phyloP scores from a whole-genome alignment of 2,888 invertebrate species.

The Dryomyza anilis region DNA sequence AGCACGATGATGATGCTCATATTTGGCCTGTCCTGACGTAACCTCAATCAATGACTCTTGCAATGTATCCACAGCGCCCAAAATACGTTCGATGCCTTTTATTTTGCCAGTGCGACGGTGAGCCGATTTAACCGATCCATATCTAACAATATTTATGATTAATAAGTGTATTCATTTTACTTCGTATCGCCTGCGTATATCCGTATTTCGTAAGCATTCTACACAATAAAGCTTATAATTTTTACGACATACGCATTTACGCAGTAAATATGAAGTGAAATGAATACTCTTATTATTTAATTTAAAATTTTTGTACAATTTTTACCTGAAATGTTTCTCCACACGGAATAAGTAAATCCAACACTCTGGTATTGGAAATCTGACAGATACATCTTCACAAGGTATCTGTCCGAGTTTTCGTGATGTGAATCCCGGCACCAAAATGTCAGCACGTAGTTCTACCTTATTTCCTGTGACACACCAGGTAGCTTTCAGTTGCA shows the following conservation, averaged over 20 bases:
- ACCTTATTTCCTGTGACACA: constrained; percentile 88
- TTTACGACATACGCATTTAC: too few relatives aligned
- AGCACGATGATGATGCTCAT: constrained; percentile 96
- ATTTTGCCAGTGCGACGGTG: constrained; percentile 87
- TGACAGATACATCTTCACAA: constrained; percentile 95
- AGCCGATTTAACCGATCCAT: constrained; percentile 95
- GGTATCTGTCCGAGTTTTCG: constrained; percentile 94
- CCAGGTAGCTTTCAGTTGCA: constrained; percentile 91
- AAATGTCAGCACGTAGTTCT: constrained; percentile 91
- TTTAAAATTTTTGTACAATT: too few relatives aligned
- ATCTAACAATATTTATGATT: too few relatives aligned
- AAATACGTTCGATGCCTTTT: constrained; percentile 88
- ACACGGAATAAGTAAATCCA: constrained; percentile 99
- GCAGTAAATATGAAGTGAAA: too few relatives aligned
- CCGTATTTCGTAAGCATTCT: too few relatives aligned
- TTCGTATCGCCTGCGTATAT: too few relatives aligned
- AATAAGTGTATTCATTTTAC: too few relatives aligned
- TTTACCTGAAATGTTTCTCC: constrained; percentile 86
- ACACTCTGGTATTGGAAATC: constrained; percentile 97
- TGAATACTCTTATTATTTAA: too few relatives aligned
- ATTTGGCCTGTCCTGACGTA: constrained; percentile 96
- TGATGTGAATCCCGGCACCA: constrained; percentile 96
- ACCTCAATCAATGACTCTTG: constrained; percentile 94
- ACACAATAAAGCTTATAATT: too few relatives aligned
- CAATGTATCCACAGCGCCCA: constrained; percentile 88